A percentile compares a stretch with the other conserved stretches of the same genome.
These are phyloP conservation scores for Mastomys natalensis DNA, from an alignment of 2,113 vertebrate genomes.

Conservation along the genomic window DNA sequence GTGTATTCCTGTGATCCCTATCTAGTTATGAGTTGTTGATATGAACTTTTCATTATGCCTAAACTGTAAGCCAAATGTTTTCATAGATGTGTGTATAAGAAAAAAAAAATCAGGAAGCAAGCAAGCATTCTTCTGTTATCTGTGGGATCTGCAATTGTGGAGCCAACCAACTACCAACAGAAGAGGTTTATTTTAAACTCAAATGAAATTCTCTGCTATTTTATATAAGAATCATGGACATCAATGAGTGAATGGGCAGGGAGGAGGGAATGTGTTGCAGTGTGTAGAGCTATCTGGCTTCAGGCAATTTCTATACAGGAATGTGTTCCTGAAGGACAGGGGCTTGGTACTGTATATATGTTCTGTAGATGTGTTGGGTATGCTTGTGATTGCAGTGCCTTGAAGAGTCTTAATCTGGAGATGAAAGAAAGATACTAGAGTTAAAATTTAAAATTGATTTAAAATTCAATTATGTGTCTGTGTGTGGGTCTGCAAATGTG, in stretches of 20 bases:
- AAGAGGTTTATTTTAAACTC: not conserved
- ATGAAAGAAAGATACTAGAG: too few relatives aligned
- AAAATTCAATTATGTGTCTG: not conserved
- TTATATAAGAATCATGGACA: too few relatives aligned
- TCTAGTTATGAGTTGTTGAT: not conserved
- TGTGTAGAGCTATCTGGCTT: not conserved
- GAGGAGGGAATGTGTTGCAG: rapidly evolving
- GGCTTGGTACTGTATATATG: not conserved
- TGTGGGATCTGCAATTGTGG: not conserved
- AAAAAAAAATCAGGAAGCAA: not conserved
- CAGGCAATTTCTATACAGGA: rapidly evolving
- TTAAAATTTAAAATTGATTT: not conserved
- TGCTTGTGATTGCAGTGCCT: rapidly evolving
- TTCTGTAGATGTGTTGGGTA: rapidly evolving
- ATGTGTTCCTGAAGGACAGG: too few relatives aligned
- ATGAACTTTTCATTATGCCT: not conserved
- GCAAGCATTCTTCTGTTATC: not conserved
- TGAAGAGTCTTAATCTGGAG: not conserved
- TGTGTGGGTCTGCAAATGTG: not conserved
- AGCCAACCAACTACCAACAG: not conserved
- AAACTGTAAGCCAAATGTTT: not conserved
- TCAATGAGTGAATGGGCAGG: not conserved
- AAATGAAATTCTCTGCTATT: not conserved
- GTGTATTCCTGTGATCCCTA: too few relatives aligned
- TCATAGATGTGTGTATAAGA: not conserved